Evolutionary conservation across 2,797 vertebrate species (phyloP), one percentile per base, ranked within the genome.

Genomic region (Trematomus bernacchii): DNA sequence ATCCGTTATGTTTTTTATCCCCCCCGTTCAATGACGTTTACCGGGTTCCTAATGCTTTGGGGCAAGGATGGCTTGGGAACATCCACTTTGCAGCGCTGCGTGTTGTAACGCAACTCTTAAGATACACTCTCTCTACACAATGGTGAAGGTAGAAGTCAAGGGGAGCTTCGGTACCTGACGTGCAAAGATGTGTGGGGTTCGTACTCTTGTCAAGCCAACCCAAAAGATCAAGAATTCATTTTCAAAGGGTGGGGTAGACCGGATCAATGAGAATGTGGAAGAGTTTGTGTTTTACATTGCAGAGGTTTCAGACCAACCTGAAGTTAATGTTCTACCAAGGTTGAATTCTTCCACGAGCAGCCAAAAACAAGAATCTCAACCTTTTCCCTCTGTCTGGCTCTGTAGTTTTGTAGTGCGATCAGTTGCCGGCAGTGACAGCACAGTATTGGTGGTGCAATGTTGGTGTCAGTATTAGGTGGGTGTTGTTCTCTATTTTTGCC

Each of bases 31-130:
- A 59, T 60, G 52, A 86, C 71, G 75, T 91, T 89, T 87, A 80
- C 84, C 52, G 42, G 74, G 84, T 82, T 87, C 84, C 84, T 53
- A 80, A 88, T 80, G 91, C 89, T 88, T 87, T 18, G 43, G 80
- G 83, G n/a, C 69, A 74, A 70, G 6, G 52, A 33, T 12, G 27
- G 85, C 78, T 80, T n/a, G 74, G 74, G 82, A 86, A 86, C 68
- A 59, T 67, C 71, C 62, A 71, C 76, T 82, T 53, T 64, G 73
- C 53, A 78, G 85, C 62, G 63, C 87, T 87, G 90, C 85, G 88
- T 86, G 91, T 89, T 91, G 79, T 91, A 92, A 92, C 79, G 85
- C 90, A 89, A 80, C 83, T 78, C 80, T 82, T 75, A 71, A 71
- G 68, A 77, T 75, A 69, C 80, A 66, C 70, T 85, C 77, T 77